Evolutionary conservation across 2,888 invertebrate genomes (phyloP).

Genomic region (Sarcophaga carnaria): DNA sequence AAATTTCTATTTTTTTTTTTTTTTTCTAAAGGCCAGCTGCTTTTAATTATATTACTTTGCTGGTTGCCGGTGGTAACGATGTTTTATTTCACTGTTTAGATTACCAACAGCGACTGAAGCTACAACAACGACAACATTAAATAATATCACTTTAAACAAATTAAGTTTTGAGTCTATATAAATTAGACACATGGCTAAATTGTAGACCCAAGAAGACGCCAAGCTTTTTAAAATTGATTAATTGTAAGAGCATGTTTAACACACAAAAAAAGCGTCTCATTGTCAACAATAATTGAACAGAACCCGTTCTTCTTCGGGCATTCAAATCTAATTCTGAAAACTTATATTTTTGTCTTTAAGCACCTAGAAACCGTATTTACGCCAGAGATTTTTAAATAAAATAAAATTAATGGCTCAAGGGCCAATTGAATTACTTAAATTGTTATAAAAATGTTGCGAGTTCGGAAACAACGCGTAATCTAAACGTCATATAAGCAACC

Average conservation of each 20-base stretch:
- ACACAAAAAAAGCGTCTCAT: constrained; percentile 12
- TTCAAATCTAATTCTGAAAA: constrained; percentile 15
- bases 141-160: constrained; percentile 32
- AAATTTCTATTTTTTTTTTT: constrained; percentile 17
- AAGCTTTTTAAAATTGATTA: constrained; percentile 56
- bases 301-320: neutral
- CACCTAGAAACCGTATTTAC: neutral
- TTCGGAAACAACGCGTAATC: constrained; percentile 62
- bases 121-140: neutral
- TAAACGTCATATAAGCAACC: constrained; percentile 17
- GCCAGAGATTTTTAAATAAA: constrained; percentile 1
- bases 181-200: constrained; percentile 52
- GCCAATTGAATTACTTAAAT: constrained; percentile 57
- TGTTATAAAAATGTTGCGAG: constrained; percentile 65
- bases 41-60: constrained; percentile 52
- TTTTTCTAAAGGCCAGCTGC: constrained; percentile 51
- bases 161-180: constrained; percentile 18
- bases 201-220: constrained; percentile 38
- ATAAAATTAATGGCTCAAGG: neutral
- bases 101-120: neutral
- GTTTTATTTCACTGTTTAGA: constrained; percentile 1
- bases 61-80: constrained; percentile 29
- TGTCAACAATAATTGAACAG: constrained; percentile 38
- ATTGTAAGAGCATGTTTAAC: constrained; percentile 49
- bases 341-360: constrained; percentile 33